These are phyloP conservation scores for Sorex fumeus DNA, from an alignment of 2,113 vertebrate species.

Conservation along the genomic window DNA sequence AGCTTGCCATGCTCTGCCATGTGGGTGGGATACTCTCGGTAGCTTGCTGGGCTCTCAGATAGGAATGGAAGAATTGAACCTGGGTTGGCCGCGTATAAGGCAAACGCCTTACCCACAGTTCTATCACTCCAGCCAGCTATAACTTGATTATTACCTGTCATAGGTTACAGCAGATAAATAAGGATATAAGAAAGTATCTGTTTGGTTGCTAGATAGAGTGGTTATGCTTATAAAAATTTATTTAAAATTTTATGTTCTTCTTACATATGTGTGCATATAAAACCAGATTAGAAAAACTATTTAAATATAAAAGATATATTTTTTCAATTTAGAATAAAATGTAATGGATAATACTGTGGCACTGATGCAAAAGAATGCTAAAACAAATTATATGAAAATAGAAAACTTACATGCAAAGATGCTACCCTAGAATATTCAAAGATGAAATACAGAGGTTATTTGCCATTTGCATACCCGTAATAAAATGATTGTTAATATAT, in stretches of 20 bases:
- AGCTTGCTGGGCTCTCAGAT: too few species aligned
- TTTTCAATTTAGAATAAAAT: not conserved
- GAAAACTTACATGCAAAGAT: not conserved
- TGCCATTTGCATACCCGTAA: not conserved
- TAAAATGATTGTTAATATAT: not conserved
- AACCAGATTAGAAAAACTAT: not conserved
- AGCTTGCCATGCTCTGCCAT: too few species aligned
- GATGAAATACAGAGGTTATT: not conserved
- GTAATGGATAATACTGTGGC: not conserved
- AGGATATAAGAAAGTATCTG: not conserved
- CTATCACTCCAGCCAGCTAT: too few species aligned
- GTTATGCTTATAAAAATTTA: not conserved
- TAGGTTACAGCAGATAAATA: not conserved
- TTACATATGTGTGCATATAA: not conserved
- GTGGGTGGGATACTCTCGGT: too few species aligned
- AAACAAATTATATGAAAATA: not conserved
- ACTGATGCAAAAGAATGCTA: not conserved
- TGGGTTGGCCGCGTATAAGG: too few species aligned
- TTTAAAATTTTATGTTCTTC: not conserved
- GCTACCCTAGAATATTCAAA: not conserved
- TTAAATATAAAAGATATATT: not conserved
- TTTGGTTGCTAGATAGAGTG: not conserved
- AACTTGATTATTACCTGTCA: too few species aligned
- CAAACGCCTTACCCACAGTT: too few species aligned
- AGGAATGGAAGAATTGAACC: too few species aligned